Conservation (phyloP, 2,888 invertebrate species). For the Cephus pygmeus region DNA sequence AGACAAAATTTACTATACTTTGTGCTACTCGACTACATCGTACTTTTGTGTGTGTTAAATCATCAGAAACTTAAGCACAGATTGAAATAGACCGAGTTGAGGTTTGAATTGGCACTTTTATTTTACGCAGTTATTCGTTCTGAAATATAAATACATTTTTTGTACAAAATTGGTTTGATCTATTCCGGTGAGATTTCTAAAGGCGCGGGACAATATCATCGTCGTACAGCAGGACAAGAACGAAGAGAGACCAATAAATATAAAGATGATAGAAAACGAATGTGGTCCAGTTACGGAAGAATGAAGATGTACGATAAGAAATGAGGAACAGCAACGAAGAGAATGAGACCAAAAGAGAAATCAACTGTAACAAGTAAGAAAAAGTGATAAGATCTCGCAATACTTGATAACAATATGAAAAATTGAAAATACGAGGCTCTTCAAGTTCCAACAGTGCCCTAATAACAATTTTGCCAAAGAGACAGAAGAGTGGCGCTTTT, state of each 20-base stretch:
- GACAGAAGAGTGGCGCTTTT: neutral
- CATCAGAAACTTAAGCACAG: conserved; percentile 19
- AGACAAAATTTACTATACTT: conserved; percentile 4
- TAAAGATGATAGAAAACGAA: conserved; percentile 15
- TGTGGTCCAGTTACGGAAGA: conserved; percentile 3
- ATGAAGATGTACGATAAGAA: conserved; percentile 3
- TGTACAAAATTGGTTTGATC: conserved; percentile 36
- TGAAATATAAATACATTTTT: conserved; percentile 41
- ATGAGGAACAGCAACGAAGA: conserved; percentile 5
- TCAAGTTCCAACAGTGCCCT: neutral
- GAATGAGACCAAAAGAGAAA: neutral
- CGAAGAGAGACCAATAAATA: neutral
- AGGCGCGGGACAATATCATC: conserved; percentile 1
- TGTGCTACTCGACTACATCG: neutral
- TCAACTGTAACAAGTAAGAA: conserved; percentile 16
- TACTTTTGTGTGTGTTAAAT: neutral
- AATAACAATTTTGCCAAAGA: neutral
- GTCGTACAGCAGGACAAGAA: neutral
- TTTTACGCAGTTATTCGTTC: conserved; percentile 47
- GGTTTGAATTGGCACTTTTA: conserved; percentile 59
- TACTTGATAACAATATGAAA: conserved; percentile 15
- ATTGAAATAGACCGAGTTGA: conserved; percentile 34
- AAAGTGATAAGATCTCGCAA: conserved; percentile 16
- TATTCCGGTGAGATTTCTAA: conserved; percentile 42
- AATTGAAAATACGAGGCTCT: conserved; percentile 22